Evolutionary conservation across 2,113 vertebrate species (phyloP).

Genomic region (Dasyurus viverrinus): DNA sequence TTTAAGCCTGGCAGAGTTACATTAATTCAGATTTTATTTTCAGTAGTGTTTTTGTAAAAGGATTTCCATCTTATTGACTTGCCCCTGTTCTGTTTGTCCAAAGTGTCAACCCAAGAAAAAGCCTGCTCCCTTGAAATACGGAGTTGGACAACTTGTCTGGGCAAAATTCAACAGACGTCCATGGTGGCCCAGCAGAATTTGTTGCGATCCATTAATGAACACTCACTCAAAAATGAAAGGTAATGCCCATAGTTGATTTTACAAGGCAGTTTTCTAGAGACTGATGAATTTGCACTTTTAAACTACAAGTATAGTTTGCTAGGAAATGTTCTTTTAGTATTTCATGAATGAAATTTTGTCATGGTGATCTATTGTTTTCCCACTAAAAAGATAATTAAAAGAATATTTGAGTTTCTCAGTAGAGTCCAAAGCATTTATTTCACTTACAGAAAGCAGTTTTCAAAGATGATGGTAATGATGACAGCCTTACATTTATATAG

Average conservation of each 20-base stretch:
- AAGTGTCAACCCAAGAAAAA: constrained; percentile 89
- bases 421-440: too few relatives aligned
- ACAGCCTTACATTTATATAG: too few relatives aligned
- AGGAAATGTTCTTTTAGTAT: constrained; percentile 4
- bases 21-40: background rate
- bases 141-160: constrained; percentile 96
- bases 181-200: constrained; percentile 98
- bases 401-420: background rate
- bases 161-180: constrained; percentile 97
- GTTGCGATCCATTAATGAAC: constrained; percentile 88
- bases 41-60: constrained; percentile 48
- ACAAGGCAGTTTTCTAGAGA: constrained; percentile 32
- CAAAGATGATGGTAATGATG: too few relatives aligned
- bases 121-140: constrained; percentile 90
- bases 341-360: constrained; percentile 25
- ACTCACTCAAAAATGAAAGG: constrained; percentile 95
- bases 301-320: constrained; percentile 53
- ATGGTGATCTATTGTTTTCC: background rate
- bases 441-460: too few relatives aligned
- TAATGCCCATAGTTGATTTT: constrained; percentile 77
- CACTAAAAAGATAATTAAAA: background rate
- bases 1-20: accelerated
- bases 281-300: constrained; percentile 36
- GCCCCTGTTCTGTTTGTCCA: constrained; percentile 79
- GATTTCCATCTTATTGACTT: constrained; percentile 75